These are phyloP conservation scores for Anticlea derivata DNA, from an alignment of 2,888 invertebrate species.

Conservation along the genomic window DNA sequence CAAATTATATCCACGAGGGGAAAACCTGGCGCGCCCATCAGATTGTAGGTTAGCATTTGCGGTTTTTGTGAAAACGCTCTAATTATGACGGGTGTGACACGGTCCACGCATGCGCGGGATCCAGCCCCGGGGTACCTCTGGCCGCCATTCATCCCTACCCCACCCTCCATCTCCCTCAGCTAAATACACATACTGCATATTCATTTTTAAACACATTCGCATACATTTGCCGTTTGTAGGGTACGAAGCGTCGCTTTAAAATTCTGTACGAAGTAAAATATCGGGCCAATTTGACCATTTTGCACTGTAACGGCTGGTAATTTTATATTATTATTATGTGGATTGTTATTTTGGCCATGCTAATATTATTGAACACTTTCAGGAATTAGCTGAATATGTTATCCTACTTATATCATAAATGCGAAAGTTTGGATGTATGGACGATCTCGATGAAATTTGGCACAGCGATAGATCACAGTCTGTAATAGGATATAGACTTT, in stretches of 20 bases:
- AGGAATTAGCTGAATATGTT: neutral
- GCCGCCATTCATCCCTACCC: conserved; percentile 55
- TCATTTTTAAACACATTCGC: conserved; percentile 51
- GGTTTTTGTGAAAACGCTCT: conserved; percentile 50
- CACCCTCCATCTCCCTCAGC: conserved; percentile 39
- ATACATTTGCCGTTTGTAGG: conserved; percentile 43
- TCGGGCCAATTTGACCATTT: conserved; percentile 21
- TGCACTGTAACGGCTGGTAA: conserved; percentile 13
- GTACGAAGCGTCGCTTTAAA: conserved; percentile 27
- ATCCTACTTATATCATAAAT: no score
- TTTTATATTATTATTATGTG: conserved; percentile 9
- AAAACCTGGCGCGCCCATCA: conserved; percentile 3
- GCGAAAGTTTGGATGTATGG: no score
- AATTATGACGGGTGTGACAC: conserved; percentile 49
- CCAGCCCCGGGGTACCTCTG: conserved; percentile 28
- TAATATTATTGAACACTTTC: conserved; percentile 1
- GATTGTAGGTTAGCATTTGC: conserved; percentile 38
- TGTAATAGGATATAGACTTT: no score
- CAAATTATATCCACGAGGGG: conserved; percentile 6
- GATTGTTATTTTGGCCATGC: neutral
- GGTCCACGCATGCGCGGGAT: conserved; percentile 48
- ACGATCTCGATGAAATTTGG: no score
- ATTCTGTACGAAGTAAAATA: conserved; percentile 18
- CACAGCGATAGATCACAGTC: no score
- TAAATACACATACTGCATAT: conserved; percentile 52